Percentiles rank a stretch among this genome's conserved stretches.
phyloP scores from a whole-genome alignment of 92 coral and sea anemone species.

The Scolanthus callimorphus region DNA sequence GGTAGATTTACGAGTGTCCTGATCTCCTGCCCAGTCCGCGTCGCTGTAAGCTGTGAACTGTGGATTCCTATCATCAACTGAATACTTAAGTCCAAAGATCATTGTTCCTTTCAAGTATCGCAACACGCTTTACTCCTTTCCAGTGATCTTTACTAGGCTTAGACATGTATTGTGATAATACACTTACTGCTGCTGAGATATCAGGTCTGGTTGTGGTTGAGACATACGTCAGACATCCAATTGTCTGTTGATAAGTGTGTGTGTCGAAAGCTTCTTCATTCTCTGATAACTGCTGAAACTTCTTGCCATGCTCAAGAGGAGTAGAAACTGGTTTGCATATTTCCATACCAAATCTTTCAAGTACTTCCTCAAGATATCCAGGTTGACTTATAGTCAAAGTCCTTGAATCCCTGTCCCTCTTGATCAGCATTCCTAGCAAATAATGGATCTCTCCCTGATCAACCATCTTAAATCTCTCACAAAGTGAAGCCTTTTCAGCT shows the following conservation, averaged over 20 bases:
- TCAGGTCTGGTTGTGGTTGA: constrained; percentile 62
- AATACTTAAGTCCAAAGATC: constrained; percentile 41
- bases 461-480: constrained; percentile 42
- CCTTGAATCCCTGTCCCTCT: constrained; percentile 40
- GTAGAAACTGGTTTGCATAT: constrained; percentile 56
- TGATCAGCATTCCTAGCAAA: constrained; percentile 55
- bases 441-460: constrained; percentile 48
- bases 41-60: constrained; percentile 32
- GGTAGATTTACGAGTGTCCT: constrained; percentile 27
- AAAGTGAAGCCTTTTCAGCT: constrained; percentile 45
- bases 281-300: constrained; percentile 18
- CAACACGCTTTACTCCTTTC: constrained; percentile 25
- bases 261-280: constrained; percentile 34
- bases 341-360: constrained; percentile 57
- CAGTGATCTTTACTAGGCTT: constrained; percentile 38
- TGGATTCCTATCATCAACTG: constrained; percentile 25
- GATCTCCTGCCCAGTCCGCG: constrained; percentile 48
- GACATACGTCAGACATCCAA: constrained; percentile 49
- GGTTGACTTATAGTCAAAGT: constrained; percentile 54
- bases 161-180: constrained; percentile 17
- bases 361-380: constrained; percentile 34
- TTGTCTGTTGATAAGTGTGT: constrained; percentile 41
- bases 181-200: constrained; percentile 33
- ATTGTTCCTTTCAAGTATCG: constrained; percentile 53
- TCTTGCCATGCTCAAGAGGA: constrained; percentile 54